Conservation (phyloP, 1,140 invertebrate genomes). For the Uloborus diversus region DNA sequence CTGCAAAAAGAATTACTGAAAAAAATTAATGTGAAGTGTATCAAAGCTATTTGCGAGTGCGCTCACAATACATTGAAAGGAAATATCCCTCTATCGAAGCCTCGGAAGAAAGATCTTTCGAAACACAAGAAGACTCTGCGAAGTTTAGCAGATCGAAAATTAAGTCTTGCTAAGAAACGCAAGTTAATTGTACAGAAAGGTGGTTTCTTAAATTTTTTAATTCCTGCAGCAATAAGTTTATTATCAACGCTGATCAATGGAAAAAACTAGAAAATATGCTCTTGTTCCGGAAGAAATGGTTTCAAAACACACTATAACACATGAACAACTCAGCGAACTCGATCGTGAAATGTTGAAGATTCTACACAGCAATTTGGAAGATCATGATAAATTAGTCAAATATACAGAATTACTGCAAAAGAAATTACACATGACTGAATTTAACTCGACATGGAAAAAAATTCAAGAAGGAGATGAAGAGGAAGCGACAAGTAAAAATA, state of each 20-base stretch:
- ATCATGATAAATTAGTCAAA: background rate
- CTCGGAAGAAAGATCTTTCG: background rate
- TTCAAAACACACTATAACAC: background rate
- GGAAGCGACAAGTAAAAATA: conserved; percentile 12
- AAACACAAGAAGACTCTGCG: background rate
- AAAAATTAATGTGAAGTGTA: background rate
- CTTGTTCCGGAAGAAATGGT: background rate
- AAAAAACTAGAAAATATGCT: background rate
- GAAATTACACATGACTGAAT: background rate
- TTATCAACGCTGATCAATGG: background rate
- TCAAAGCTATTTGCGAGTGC: background rate
- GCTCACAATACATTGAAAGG: background rate
- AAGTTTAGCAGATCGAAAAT: background rate
- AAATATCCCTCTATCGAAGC: background rate
- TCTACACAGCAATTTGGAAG: background rate
- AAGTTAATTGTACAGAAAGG: conserved; percentile 6
- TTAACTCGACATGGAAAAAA: background rate
- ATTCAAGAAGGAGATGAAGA: background rate
- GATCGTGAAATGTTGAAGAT: background rate
- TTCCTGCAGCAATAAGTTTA: background rate
- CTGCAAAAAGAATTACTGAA: background rate
- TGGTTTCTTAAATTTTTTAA: conserved; percentile 1
- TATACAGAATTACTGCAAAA: background rate
- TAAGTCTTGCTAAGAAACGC: background rate
- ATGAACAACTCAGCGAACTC: background rate